Conservation (phyloP, 2,888 invertebrate genomes). For the Campoletis raptor region DNA sequence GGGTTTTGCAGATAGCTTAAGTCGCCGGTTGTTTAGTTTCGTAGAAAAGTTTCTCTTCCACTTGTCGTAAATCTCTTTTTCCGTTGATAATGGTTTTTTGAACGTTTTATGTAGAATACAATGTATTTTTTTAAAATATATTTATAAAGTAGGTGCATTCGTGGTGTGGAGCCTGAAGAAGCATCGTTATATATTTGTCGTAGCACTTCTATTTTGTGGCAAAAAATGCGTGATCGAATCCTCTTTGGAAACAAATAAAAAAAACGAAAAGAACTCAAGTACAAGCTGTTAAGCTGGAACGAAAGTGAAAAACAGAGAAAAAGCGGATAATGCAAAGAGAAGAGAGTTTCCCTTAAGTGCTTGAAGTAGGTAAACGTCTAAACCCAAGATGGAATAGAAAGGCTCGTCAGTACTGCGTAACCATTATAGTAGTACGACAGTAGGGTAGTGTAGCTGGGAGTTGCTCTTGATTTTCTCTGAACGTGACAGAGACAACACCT, state of each 20-base stretch:
- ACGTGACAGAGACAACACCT: slow-evolving; percentile 60
- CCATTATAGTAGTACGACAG: slow-evolving; percentile 14
- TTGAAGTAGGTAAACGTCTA: slow-evolving; percentile 76
- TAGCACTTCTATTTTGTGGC: background rate
- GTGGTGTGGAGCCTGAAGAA: background rate
- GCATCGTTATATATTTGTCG: background rate
- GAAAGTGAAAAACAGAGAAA: slow-evolving; percentile 7
- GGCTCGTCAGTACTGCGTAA: slow-evolving; percentile 49
- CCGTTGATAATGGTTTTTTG: background rate
- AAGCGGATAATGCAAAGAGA: slow-evolving; percentile 45
- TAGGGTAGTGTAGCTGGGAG: background rate
- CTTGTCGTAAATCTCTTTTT: background rate
- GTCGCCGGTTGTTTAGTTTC: background rate
- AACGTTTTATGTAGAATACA: background rate
- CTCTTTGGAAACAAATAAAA: background rate
- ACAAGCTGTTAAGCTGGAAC: slow-evolving; percentile 7
- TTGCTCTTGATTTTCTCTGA: slow-evolving; percentile 34
- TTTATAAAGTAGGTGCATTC: background rate
- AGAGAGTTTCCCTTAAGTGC: slow-evolving; percentile 74
- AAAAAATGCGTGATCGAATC: slow-evolving; percentile 29
- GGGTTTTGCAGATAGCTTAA: background rate
- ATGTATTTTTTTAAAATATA: background rate
- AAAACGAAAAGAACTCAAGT: background rate
- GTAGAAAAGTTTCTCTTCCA: background rate
- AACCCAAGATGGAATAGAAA: slow-evolving; percentile 62